phyloP scores from a whole-genome alignment of 1,140 invertebrate genomes.

The Asobara japonica region DNA sequence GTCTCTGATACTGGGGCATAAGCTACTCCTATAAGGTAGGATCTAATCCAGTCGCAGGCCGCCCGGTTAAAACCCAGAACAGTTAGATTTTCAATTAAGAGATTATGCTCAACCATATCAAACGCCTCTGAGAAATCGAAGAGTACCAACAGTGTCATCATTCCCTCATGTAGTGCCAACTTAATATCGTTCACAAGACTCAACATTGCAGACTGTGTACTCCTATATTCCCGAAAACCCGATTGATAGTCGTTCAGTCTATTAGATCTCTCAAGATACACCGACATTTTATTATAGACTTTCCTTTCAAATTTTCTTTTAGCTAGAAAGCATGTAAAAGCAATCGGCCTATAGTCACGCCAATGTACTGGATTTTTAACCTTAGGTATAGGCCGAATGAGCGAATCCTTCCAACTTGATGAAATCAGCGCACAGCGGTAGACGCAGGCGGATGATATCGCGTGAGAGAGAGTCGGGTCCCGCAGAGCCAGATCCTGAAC shows the following conservation, averaged over 20 bases:
- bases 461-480: not conserved
- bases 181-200: slow-evolving; percentile 28
- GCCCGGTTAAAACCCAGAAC: not conserved
- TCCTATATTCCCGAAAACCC: slow-evolving; percentile 25
- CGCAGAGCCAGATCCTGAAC: no score
- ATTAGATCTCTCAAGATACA: not conserved
- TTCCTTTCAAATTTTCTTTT: slow-evolving; percentile 28
- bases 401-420: not conserved
- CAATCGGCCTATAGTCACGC: slow-evolving; percentile 16
- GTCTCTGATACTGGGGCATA: not conserved
- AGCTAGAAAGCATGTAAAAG: not conserved
- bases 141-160: slow-evolving; percentile 31
- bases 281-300: not conserved
- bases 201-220: slow-evolving; percentile 31
- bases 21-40: not conserved
- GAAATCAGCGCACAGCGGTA: not conserved
- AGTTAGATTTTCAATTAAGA: slow-evolving; percentile 13
- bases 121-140: slow-evolving; percentile 43
- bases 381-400: not conserved
- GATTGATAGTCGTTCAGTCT: slow-evolving; percentile 21
- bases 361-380: not conserved
- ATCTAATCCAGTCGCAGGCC: not conserved
- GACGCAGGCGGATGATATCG: not conserved
- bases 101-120: slow-evolving; percentile 34
- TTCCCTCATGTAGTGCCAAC: not conserved